A percentile compares a stretch with the other conserved stretches of the same genome.
Evolutionary conservation across 1,140 invertebrate species (phyloP).

Genomic region (Lepidostoma basale): DNA sequence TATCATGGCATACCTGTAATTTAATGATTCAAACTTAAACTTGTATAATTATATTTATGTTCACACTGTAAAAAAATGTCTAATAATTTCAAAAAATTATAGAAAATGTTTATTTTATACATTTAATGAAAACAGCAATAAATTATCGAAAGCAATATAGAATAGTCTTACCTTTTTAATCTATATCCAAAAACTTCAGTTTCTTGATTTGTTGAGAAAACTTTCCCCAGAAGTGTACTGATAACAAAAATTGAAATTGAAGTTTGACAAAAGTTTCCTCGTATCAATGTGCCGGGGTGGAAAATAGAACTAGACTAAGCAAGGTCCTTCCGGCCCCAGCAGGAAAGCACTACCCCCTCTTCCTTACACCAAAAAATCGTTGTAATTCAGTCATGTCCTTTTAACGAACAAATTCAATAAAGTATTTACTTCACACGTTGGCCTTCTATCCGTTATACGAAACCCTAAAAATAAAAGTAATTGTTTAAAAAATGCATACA

Average conservation of each 20-base stretch:
- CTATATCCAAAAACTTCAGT: too few relatives aligned
- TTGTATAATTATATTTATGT: too few relatives aligned
- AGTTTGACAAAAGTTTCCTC: background rate
- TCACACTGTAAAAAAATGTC: too few relatives aligned
- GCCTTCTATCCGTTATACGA: conserved; percentile 22
- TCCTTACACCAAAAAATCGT: conserved; percentile 37
- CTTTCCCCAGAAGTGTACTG: too few relatives aligned
- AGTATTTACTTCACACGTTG: conserved; percentile 32
- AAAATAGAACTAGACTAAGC: conserved; percentile 17
- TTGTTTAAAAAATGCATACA: conserved; percentile 6
- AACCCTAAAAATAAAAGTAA: conserved; percentile 35
- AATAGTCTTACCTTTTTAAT: conserved; percentile 6
- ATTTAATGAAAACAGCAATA: too few relatives aligned
- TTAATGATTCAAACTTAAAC: too few relatives aligned
- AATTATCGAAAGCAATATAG: conserved; percentile 18
- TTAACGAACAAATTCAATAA: conserved; percentile 16
- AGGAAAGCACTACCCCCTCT: conserved; percentile 33
- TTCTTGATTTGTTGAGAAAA: too few relatives aligned
- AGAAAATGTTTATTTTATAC: too few relatives aligned
- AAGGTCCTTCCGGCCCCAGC: background rate
- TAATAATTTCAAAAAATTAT: too few relatives aligned
- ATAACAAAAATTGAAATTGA: too few relatives aligned
- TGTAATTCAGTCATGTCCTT: conserved; percentile 24
- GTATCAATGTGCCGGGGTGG: background rate
- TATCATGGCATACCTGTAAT: too few relatives aligned